These are phyloP conservation scores for Neoaliturus tenellus DNA, from an alignment of 2,888 invertebrate species.

Conservation along the genomic window DNA sequence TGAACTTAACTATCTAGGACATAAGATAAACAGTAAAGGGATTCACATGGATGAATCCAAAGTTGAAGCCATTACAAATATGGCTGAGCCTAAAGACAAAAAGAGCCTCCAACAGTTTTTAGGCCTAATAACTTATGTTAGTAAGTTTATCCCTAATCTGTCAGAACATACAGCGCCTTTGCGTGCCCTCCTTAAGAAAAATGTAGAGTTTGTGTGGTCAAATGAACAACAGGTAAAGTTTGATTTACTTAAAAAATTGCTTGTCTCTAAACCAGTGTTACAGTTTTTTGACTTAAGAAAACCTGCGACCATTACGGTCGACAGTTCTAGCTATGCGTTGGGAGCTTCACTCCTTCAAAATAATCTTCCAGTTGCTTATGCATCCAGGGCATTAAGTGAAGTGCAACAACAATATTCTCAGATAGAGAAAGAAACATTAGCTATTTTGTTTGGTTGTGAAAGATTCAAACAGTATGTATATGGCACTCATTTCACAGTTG, in stretches of 20 bases:
- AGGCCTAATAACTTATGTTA: conserved; percentile 67
- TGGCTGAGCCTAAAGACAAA: conserved; percentile 64
- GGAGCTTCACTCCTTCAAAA: conserved; percentile 54
- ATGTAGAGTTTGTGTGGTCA: conserved; percentile 60
- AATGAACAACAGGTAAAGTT: conserved; percentile 10
- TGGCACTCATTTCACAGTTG: conserved; percentile 40
- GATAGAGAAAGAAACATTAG: conserved; percentile 55
- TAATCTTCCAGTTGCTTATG: conserved; percentile 53
- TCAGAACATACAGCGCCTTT: conserved; percentile 62
- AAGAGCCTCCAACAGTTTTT: conserved; percentile 65
- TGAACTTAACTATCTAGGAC: conserved; percentile 37
- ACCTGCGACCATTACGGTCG: conserved; percentile 39
- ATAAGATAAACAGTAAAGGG: conserved; percentile 58
- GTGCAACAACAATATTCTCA: conserved; percentile 48
- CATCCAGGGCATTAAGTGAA: conserved; percentile 49
- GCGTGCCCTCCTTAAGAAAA: conserved; percentile 65
- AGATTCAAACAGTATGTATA: conserved; percentile 46
- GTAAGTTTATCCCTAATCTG: conserved; percentile 65
- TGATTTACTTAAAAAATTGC: conserved; percentile 34
- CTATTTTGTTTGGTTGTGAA: conserved; percentile 55
- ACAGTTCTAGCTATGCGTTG: conserved; percentile 48
- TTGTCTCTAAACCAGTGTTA: conserved; percentile 24
- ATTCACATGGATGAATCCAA: conserved; percentile 63
- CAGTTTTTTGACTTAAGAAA: conserved; percentile 46
- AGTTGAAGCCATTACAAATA: conserved; percentile 64